Conservation (phyloP, 2,113 vertebrate genomes). For the Hyperopisus bebe region DNA sequence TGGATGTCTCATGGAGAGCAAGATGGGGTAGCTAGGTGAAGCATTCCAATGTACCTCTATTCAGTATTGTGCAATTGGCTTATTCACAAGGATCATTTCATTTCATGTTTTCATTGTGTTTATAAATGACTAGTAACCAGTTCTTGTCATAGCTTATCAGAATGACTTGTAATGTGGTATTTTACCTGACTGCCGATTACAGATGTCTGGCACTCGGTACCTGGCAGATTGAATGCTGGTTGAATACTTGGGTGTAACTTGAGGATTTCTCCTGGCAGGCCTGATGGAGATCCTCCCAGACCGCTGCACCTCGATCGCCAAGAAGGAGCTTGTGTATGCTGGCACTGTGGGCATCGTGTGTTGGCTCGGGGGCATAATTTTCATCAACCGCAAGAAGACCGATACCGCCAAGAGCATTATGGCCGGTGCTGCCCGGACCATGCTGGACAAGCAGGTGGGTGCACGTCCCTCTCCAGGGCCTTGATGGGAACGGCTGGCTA, state of each 20-base stretch:
- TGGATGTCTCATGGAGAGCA: neutral
- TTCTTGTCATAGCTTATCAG: neutral
- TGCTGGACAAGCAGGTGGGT: constrained; percentile 60
- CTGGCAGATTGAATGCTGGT: neutral
- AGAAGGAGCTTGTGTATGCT: constrained; percentile 63
- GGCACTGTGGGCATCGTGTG: constrained; percentile 63
- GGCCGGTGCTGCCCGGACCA: constrained; percentile 48
- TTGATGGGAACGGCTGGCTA: neutral
- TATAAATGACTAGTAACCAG: neutral
- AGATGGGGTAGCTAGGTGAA: neutral
- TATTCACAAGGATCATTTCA: neutral
- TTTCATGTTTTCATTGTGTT: neutral
- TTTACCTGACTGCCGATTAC: neutral
- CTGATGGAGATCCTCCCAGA: constrained; percentile 66
- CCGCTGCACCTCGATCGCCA: constrained; percentile 64
- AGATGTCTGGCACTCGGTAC: neutral
- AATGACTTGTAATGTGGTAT: neutral
- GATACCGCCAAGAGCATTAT: constrained; percentile 61
- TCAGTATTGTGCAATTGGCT: neutral
- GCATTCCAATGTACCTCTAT: neutral
- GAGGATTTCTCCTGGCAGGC: constrained; percentile 34
- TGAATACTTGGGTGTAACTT: neutral
- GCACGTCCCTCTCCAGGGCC: neutral
- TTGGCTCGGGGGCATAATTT: constrained; percentile 65
- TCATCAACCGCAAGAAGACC: constrained; percentile 60